phyloP scores from a whole-genome alignment of 2,113 vertebrate genomes.

The Corydoras maculifer region DNA sequence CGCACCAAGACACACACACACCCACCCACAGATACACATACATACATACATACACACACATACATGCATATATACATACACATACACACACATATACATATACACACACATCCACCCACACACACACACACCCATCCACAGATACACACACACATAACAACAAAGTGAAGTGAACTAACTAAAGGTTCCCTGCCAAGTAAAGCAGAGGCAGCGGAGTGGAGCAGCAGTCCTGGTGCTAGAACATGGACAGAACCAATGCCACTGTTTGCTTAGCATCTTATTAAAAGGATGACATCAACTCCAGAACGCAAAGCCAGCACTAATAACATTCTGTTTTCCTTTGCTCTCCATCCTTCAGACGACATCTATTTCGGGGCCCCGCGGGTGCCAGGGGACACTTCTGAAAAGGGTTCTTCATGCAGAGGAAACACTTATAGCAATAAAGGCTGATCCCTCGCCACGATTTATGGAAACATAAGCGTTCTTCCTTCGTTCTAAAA shows the following conservation, averaged over 20 bases:
- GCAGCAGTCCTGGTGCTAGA: constrained; percentile 34
- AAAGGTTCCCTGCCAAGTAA: constrained; percentile 37
- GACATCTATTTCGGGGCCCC: constrained; percentile 46
- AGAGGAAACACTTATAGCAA: not conserved
- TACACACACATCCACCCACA: too few species aligned
- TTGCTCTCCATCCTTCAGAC: constrained; percentile 26
- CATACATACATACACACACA: too few species aligned
- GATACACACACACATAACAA: not conserved
- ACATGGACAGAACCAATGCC: constrained; percentile 22
- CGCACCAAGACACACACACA: too few species aligned
- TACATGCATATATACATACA: too few species aligned
- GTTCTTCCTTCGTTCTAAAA: not conserved
- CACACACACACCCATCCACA: too few species aligned
- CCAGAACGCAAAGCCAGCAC: constrained; percentile 28
- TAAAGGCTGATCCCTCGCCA: not conserved
- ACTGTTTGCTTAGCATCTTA: constrained; percentile 51
- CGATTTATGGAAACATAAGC: not conserved
- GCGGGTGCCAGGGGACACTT: constrained; percentile 36
- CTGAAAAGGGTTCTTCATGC: constrained; percentile 4
- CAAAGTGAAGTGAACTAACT: constrained; percentile 36
- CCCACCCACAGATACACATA: too few species aligned
- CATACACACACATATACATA: too few species aligned
- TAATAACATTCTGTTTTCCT: constrained; percentile 43
- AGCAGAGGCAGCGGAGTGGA: constrained; percentile 30
- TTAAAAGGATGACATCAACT: constrained; percentile 47